phyloP scores from a whole-genome alignment of 2,888 invertebrate genomes.

The Poecilus cupreus region DNA sequence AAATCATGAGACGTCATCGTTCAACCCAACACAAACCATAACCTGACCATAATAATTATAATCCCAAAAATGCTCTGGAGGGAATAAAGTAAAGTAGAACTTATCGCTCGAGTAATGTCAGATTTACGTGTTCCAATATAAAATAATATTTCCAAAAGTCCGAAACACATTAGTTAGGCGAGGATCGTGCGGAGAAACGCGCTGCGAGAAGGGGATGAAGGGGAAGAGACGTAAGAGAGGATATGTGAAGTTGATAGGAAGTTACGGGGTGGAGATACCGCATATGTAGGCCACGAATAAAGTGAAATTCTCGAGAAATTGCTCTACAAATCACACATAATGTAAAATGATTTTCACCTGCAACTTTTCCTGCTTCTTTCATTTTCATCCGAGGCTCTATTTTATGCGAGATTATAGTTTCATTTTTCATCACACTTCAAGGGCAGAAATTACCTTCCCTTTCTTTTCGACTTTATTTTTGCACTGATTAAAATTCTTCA shows the following conservation, averaged over 20 bases:
- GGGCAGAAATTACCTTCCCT: neutral
- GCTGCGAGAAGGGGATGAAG: too few species aligned
- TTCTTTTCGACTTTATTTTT: neutral
- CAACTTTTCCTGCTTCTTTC: slow-evolving; percentile 10
- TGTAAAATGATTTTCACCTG: slow-evolving; percentile 42
- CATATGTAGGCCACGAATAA: slow-evolving; percentile 34
- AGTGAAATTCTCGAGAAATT: slow-evolving; percentile 32
- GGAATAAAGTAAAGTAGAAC: neutral
- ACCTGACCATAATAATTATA: slow-evolving; percentile 25
- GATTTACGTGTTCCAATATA: slow-evolving; percentile 1
- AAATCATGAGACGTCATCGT: slow-evolving; percentile 1
- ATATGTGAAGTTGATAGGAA: slow-evolving; percentile 5
- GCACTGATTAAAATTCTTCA: neutral
- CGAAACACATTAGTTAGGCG: too few species aligned
- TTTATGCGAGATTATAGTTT: slow-evolving; percentile 7
- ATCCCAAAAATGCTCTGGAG: neutral
- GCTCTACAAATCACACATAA: slow-evolving; percentile 35
- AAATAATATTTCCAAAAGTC: neutral
- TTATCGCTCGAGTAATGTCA: neutral
- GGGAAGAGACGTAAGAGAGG: too few species aligned
- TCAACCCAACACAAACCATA: slow-evolving; percentile 3
- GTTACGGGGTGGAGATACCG: slow-evolving; percentile 3
- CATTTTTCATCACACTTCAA: slow-evolving; percentile 5
- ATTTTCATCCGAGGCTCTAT: slow-evolving; percentile 5
- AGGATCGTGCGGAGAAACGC: too few species aligned